Percentiles rank a stretch among this genome's conserved stretches.
Evolutionary conservation across 1,140 invertebrate species (phyloP).

Genomic region (Philotrypesis tridentata): DNA sequence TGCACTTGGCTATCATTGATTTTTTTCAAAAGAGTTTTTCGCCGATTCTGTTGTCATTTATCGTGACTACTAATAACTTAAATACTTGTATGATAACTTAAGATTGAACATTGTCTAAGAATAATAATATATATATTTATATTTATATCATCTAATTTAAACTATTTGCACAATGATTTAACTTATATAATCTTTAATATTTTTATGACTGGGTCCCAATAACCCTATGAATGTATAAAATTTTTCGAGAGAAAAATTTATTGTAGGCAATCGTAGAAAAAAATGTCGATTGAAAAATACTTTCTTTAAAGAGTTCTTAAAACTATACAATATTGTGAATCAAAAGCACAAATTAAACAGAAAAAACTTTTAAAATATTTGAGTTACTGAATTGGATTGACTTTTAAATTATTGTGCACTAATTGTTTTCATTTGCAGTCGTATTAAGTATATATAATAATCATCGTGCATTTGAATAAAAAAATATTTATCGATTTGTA

Average conservation of each 20-base stretch:
- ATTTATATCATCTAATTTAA: conserved; percentile 24
- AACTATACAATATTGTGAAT: conserved; percentile 14
- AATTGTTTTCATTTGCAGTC: neutral
- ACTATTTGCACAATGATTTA: conserved; percentile 22
- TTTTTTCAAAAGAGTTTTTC: conserved; percentile 10
- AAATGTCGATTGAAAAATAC: conserved; percentile 22
- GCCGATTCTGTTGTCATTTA: neutral
- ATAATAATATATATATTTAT: conserved; percentile 11
- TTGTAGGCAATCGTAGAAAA: conserved; percentile 11
- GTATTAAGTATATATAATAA: conserved; percentile 2
- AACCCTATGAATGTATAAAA: conserved; percentile 26
- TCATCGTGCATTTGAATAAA: neutral
- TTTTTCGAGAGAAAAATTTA: conserved; percentile 5
- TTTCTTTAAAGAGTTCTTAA: conserved; percentile 20
- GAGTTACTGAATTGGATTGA: neutral
- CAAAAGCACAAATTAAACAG: neutral
- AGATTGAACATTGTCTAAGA: conserved; percentile 21
- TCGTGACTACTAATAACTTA: neutral
- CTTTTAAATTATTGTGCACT: conserved; percentile 1
- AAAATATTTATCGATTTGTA: neutral
- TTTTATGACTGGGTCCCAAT: conserved; percentile 28
- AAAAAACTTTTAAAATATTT: neutral
- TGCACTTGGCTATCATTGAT: neutral
- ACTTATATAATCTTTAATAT: neutral
- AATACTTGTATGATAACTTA: neutral